Evolutionary conservation across 2,888 invertebrate genomes (phyloP).

Genomic region (Lumbricus terrestris): DNA sequence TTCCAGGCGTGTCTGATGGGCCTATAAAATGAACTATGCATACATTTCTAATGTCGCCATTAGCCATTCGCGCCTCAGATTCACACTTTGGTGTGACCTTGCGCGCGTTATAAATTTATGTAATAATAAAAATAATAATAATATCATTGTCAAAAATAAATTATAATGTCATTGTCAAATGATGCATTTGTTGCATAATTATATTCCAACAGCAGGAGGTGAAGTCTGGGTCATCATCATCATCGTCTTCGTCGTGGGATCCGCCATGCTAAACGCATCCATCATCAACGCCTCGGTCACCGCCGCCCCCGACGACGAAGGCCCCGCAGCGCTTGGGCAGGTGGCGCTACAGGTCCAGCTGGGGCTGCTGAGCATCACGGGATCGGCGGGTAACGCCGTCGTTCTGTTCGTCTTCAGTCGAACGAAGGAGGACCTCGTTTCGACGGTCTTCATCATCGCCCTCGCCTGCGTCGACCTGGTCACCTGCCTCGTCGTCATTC

Average conservation of each 20-base stretch:
- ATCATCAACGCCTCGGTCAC: not conserved
- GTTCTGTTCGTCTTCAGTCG: constrained; percentile 29
- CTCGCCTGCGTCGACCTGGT: constrained; percentile 52
- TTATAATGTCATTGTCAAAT: not conserved
- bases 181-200: not conserved
- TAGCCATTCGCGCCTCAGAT: too few species aligned
- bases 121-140: too few species aligned
- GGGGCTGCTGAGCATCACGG: constrained; percentile 43
- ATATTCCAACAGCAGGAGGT: not conserved
- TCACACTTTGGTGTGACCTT: too few species aligned
- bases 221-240: too few species aligned
- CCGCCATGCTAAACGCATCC: not conserved
- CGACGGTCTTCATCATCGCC: constrained; percentile 52
- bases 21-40: too few species aligned
- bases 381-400: constrained; percentile 29
- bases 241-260: not conserved
- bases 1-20: too few species aligned
- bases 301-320: too few species aligned
- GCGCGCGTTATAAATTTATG: too few species aligned
- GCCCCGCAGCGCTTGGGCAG: not conserved
- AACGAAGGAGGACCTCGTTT: constrained; percentile 48
- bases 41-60: not conserved
- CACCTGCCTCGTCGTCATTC: constrained; percentile 48
- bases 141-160: too few species aligned
- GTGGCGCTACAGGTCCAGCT: constrained; percentile 44